Conservation (phyloP, 2,888 invertebrate genomes). For the Mechanitis messenoides region DNA sequence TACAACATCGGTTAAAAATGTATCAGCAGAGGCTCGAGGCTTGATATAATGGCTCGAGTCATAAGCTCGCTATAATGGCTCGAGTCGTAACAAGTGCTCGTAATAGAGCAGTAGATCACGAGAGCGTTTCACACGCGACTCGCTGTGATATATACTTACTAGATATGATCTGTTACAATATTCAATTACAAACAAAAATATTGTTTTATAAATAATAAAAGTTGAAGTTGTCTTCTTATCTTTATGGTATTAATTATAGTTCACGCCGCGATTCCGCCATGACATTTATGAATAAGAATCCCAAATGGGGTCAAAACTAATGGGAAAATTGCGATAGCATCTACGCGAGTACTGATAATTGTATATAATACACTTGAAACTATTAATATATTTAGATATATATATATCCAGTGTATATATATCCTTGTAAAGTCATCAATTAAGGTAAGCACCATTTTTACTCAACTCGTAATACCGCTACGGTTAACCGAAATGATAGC, state of each 20-base stretch:
- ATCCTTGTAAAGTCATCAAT: slow-evolving; percentile 44
- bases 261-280: too few relatives aligned
- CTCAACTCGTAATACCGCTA: slow-evolving; percentile 34
- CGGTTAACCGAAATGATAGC: slow-evolving; percentile 22
- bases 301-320: too few relatives aligned
- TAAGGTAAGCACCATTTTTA: slow-evolving; percentile 54
- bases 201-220: too few relatives aligned
- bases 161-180: slow-evolving; percentile 3
- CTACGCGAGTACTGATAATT: too few relatives aligned
- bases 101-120: slow-evolving; percentile 38
- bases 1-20: neutral
- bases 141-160: slow-evolving; percentile 7
- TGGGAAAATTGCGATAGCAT: too few relatives aligned
- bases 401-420: slow-evolving; percentile 27
- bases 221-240: too few relatives aligned
- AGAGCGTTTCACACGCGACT: slow-evolving; percentile 43
- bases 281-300: too few relatives aligned
- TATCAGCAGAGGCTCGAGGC: slow-evolving; percentile 6
- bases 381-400: too few relatives aligned
- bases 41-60: slow-evolving; percentile 20
- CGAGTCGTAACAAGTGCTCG: slow-evolving; percentile 19
- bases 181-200: neutral
- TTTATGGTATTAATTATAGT: too few relatives aligned
- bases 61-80: slow-evolving; percentile 17
- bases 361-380: too few relatives aligned